Evolutionary conservation across 2,113 vertebrate species (phyloP), one percentile per base, ranked within the genome.

Genomic region (Atlantisia rogersi): DNA sequence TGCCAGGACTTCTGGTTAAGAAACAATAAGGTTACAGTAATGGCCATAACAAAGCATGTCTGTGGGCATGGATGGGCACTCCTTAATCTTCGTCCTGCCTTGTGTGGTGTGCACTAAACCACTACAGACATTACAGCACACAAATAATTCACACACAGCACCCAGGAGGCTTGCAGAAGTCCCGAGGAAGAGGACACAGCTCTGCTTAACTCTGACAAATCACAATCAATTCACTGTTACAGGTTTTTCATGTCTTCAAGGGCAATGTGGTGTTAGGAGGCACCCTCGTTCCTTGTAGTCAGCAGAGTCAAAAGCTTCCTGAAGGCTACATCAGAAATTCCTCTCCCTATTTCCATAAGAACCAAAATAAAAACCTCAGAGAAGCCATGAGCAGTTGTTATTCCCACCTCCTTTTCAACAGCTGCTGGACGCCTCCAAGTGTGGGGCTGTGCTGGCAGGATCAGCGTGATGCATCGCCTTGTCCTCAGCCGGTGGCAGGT

Each of bases 401-500:
- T 81, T 86, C 68, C 85, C 82, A 9, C 44, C 28, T 77, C 11
- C 28, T 22, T 83, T 90, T 56, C 76, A 70, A 25, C 90, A 94
- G 60, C 76, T 88, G 74, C 77, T 3, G 5, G 77, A 84, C 70
- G 58, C 62, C 55, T 78, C 77, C 0, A 2, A 90, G 81, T 3
- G 3, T 0, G 0, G 35, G 25, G 8, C 28, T 39, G 44, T 5
- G 9, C 15, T 3, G 2, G 46, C 40, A 82, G 76, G 65, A 94
- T 19, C 60, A 21, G 52, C 0, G 0, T 24, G 78, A 70, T 46
- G 63, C 82, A 48, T 48, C 2, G 0, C 79, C 0, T 0, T 5
- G 5, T 74, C 87, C 85, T 58, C 25, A 26, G 81, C 68, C 3
- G 0, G 35, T 11, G 40, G 73, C 50, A 52, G 75, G 44, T 67